phyloP scores from a whole-genome alignment of 2,113 vertebrate species.

The Catharus bicknelli region DNA sequence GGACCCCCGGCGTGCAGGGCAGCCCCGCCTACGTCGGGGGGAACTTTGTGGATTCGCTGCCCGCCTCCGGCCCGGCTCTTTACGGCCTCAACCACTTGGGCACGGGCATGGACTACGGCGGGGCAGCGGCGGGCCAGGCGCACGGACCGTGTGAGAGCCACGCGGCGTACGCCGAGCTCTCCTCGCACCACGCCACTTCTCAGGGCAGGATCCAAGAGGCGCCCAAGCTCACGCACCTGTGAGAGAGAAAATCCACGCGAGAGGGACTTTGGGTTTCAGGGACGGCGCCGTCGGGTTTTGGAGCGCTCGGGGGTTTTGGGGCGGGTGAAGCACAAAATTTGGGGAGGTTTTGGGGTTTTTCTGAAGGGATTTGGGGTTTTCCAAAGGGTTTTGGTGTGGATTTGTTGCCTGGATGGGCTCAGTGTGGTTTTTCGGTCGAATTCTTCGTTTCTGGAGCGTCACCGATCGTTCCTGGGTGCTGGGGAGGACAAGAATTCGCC shows the following conservation, averaged over 20 bases:
- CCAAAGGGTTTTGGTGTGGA: not conserved
- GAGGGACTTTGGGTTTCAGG: too few relatives aligned
- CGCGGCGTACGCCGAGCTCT: constrained; percentile 93
- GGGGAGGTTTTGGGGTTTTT: too few relatives aligned
- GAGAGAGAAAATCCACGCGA: constrained; percentile 61
- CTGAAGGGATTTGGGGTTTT: too few relatives aligned
- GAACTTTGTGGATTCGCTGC: constrained; percentile 92
- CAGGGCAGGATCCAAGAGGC: constrained; percentile 99
- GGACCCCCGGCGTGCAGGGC: constrained; percentile 85
- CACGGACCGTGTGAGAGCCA: constrained; percentile 93
- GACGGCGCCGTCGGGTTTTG: too few relatives aligned
- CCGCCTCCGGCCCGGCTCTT: constrained; percentile 87
- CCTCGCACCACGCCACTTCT: constrained; percentile 90
- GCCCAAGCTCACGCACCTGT: constrained; percentile 99
- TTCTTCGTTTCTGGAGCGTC: rapidly evolving
- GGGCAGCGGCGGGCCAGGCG: constrained; percentile 87
- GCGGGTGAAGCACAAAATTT: too few relatives aligned
- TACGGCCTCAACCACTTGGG: constrained; percentile 94
- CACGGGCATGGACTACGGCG: constrained; percentile 93
- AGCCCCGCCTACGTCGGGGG: constrained; percentile 93
- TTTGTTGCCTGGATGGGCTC: not conserved
- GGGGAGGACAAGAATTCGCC: not conserved
- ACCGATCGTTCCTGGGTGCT: rapidly evolving
- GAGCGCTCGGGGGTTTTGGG: too few relatives aligned
- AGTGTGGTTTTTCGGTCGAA: not conserved